Evolutionary conservation across 2,113 vertebrate species (phyloP).

Genomic region (Sceloporus tristichus): DNA sequence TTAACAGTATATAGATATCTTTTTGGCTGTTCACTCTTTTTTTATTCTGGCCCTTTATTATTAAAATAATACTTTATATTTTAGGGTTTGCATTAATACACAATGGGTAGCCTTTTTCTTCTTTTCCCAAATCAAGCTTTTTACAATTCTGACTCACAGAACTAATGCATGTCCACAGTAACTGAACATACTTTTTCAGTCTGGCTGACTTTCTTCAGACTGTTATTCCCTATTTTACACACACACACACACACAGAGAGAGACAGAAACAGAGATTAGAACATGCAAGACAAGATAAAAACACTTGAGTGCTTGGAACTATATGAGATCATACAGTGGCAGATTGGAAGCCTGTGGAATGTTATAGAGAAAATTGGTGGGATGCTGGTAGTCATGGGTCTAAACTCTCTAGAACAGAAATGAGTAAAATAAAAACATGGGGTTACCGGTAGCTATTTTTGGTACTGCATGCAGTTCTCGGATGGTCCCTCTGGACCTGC

Average conservation of each 20-base stretch:
- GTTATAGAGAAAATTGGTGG: no score
- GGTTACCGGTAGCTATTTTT: no score
- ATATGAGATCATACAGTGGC: background rate
- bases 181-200: background rate
- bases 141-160: constrained; percentile 5
- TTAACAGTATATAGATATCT: background rate
- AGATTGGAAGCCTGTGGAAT: background rate
- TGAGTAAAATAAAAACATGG: no score
- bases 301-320: background rate
- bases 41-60: background rate
- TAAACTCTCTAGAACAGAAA: no score
- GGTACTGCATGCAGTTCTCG: no score
- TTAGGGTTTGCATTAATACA: constrained; percentile 10
- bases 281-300: background rate
- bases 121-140: constrained; percentile 15
- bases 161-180: no score
- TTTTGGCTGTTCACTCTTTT: background rate
- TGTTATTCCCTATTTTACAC: background rate
- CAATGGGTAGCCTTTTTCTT: background rate
- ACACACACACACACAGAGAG: background rate
- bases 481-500: no score
- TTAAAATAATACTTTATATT: no score
- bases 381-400: no score
- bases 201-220: background rate
- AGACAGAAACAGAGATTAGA: background rate